phyloP scores from a whole-genome alignment of 2,797 vertebrate species.

The Falco peregrinus region DNA sequence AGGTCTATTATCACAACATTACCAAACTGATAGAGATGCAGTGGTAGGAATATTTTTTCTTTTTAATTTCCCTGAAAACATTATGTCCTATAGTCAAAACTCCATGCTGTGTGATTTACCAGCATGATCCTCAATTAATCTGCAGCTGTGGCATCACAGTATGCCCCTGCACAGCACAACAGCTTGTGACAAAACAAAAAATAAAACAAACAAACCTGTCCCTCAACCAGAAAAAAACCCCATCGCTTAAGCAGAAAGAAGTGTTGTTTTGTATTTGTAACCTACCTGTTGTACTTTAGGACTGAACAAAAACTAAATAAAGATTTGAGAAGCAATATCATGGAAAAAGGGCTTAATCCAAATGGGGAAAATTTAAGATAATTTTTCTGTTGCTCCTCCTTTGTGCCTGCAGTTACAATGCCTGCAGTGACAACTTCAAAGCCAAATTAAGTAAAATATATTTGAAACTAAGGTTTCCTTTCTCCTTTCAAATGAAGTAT shows the following conservation, averaged over 20 bases:
- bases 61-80: conserved; percentile 51
- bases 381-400: not conserved
- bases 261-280: not conserved
- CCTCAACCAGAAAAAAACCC: not conserved
- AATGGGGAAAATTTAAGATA: not conserved
- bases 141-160: conserved; percentile 37
- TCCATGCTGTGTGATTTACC: conserved; percentile 35
- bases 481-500: not conserved
- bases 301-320: not conserved
- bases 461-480: not conserved
- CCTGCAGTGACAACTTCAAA: not conserved
- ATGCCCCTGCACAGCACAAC: not conserved
- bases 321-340: not conserved
- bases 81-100: conserved; percentile 18
- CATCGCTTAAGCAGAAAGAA: not conserved
- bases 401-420: not conserved
- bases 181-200: not conserved
- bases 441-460: not conserved
- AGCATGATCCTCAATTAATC: conserved; percentile 45
- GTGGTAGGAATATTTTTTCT: not conserved
- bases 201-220: not conserved
- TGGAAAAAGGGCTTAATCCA: not conserved
- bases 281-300: not conserved
- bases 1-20: conserved; percentile 31
- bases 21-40: conserved; percentile 10